Evolutionary conservation across 2,888 invertebrate species (phyloP), one percentile per base, ranked within the genome.

Genomic region (Mayetiola destructor): DNA sequence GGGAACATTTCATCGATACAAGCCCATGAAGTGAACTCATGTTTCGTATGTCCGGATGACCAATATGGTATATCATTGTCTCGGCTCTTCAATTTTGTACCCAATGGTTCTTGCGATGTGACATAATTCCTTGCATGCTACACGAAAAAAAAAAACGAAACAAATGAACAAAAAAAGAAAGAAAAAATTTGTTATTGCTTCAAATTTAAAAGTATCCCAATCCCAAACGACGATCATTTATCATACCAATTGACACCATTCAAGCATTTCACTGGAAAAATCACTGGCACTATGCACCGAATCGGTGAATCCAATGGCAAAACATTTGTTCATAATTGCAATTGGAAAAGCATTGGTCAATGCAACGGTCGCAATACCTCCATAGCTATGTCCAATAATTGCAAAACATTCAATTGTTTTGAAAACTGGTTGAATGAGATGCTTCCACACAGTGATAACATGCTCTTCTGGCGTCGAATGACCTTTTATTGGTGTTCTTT

Each of bases 381-480:
- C 89, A 64, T 80, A 87, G 66, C 88, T 88, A 65, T 89, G 88
- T 0, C 86, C 88, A 10, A 89, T 80, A 57, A 89, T 80, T 0
- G 80, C 80, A 61, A 89, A 78, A 55, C 77, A 73, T 37, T 77
- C 71, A 0, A 84, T 82, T 59, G 76, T 74, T 0, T 79, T 69
- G 16, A 9, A 48, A 27, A 27, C 27, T 21, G 71, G 71, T 55
- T 72, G 66, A 3, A 88, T 73, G 62, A 83, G 81, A 21, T 80
- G 75, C 35, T 80, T 72, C 86, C 86, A 88, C 1, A 85, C 81
- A 64, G 81, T 80, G 1, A 67, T 65, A 0, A 78, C 77, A 69
- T 89, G 88, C 29, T 76, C 75, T 59, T 78, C 77, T 1, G 84
- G 77, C 18, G 73, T 74, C 30, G 75, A 74, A 63, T 81, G 80